Conservation (phyloP, 2,888 invertebrate species). For the Dynastes hyllus region DNA sequence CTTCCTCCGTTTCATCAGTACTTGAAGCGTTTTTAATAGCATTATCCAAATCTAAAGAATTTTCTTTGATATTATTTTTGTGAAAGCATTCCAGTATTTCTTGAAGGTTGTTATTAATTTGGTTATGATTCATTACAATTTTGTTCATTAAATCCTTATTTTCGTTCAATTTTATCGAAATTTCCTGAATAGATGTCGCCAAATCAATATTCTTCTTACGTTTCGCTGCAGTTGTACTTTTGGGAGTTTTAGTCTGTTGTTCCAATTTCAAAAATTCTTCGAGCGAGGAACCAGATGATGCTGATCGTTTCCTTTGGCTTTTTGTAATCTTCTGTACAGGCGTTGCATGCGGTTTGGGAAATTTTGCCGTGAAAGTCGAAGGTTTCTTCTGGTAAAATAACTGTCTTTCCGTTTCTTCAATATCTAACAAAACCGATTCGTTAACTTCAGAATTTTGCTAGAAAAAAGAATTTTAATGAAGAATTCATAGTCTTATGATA, state of each 20-base stretch:
- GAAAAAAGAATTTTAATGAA: slow-evolving; percentile 2
- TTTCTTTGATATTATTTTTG: neutral
- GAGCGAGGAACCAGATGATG: neutral
- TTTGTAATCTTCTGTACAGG: neutral
- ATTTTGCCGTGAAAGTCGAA: too few species aligned
- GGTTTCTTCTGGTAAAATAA: neutral
- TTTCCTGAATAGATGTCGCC: neutral
- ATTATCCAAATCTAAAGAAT: too few species aligned
- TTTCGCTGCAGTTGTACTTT: neutral
- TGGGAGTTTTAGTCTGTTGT: slow-evolving; percentile 22
- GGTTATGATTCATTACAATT: slow-evolving; percentile 11
- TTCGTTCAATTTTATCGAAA: slow-evolving; percentile 17
- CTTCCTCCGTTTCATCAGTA: neutral
- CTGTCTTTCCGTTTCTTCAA: slow-evolving; percentile 12
- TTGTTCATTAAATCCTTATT: slow-evolving; percentile 5
- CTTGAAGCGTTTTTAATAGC: neutral
- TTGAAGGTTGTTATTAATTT: slow-evolving; percentile 14
- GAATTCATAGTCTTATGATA: too few species aligned
- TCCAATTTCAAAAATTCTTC: slow-evolving; percentile 30
- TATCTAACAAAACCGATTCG: slow-evolving; percentile 22
- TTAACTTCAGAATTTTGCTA: neutral
- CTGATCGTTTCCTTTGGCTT: neutral
- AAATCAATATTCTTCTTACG: neutral
- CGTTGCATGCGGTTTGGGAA: neutral
- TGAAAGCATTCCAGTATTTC: neutral